These are phyloP conservation scores for Lasioglossum marginatum DNA, from an alignment of 2,888 invertebrate genomes.

Conservation along the genomic window DNA sequence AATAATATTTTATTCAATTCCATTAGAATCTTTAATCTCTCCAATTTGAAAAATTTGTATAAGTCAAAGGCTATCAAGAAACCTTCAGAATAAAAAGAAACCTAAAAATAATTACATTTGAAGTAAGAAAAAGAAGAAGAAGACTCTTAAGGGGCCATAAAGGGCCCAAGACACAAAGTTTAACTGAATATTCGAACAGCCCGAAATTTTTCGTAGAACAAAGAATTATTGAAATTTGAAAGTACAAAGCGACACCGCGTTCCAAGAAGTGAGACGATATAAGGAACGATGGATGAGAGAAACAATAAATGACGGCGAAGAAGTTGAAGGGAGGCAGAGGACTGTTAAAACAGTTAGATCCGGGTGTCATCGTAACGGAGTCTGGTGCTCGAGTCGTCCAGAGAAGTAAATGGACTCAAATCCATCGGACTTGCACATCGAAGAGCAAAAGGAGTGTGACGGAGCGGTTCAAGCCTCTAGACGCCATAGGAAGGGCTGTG, in stretches of 20 bases:
- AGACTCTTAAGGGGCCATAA: not conserved
- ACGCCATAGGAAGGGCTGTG: constrained; percentile 62
- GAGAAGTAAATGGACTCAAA: constrained; percentile 62
- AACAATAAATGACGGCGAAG: constrained; percentile 6
- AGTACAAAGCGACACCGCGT: not conserved
- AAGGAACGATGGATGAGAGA: not conserved
- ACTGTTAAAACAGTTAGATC: not conserved
- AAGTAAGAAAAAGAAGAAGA: not conserved
- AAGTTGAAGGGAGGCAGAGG: not conserved
- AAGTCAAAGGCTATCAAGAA: no score
- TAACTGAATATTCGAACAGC: not conserved
- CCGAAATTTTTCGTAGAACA: not conserved
- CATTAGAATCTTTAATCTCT: no score
- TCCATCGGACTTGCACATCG: constrained; percentile 62
- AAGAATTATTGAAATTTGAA: not conserved
- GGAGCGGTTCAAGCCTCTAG: constrained; percentile 52
- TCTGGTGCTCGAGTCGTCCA: constrained; percentile 45
- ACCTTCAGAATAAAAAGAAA: not conserved
- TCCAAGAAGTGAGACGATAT: not conserved
- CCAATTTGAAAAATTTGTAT: no score
- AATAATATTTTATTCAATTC: no score
- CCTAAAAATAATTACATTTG: not conserved
- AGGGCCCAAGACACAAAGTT: not conserved
- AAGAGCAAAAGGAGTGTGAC: constrained; percentile 49
- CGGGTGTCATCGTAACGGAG: constrained; percentile 2